Conservation (phyloP, 2,888 invertebrate species). For the Kuschelorhynchus macadamiae region DNA sequence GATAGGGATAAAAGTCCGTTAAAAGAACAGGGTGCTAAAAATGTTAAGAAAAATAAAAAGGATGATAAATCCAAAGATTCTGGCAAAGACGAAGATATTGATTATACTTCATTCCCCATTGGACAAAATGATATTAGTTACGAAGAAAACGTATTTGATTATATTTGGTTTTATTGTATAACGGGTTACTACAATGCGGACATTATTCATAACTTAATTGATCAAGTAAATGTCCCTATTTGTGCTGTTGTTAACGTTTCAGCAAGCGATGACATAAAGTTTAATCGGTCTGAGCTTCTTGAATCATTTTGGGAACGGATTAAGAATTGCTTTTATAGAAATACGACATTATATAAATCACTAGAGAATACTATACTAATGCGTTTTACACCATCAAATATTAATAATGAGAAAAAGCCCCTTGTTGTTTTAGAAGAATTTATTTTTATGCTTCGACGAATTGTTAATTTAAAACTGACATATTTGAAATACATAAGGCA, state of each 20-base stretch:
- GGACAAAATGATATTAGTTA: conserved; percentile 53
- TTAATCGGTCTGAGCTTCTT: background rate
- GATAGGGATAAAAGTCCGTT: conserved; percentile 20
- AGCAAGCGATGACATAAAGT: background rate
- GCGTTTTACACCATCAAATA: conserved; percentile 46
- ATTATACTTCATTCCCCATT: conserved; percentile 52
- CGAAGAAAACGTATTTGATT: conserved; percentile 57
- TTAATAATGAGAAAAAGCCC: conserved; percentile 3
- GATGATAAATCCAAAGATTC: conserved; percentile 7
- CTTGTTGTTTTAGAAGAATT: conserved; percentile 52
- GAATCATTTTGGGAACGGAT: conserved; percentile 48
- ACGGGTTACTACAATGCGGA: conserved; percentile 53
- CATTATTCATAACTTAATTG: conserved; percentile 50
- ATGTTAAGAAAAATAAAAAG: conserved; percentile 41
- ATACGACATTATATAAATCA: conserved; percentile 31
- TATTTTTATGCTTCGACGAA: conserved; percentile 51
- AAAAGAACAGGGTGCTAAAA: conserved; percentile 29
- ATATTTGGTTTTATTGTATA: conserved; percentile 57
- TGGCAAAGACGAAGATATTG: conserved; percentile 36
- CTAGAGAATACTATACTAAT: conserved; percentile 57
- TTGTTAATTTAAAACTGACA: conserved; percentile 56
- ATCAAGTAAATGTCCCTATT: conserved; percentile 49
- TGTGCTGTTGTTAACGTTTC: conserved; percentile 53
- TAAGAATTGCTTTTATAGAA: conserved; percentile 42
- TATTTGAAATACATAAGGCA: conserved; percentile 58